A percentile compares a stretch with the other conserved stretches of the same genome.
These are phyloP conservation scores for Aphaenogaster floridana DNA, from an alignment of 1,140 invertebrate genomes.

Conservation along the genomic window DNA sequence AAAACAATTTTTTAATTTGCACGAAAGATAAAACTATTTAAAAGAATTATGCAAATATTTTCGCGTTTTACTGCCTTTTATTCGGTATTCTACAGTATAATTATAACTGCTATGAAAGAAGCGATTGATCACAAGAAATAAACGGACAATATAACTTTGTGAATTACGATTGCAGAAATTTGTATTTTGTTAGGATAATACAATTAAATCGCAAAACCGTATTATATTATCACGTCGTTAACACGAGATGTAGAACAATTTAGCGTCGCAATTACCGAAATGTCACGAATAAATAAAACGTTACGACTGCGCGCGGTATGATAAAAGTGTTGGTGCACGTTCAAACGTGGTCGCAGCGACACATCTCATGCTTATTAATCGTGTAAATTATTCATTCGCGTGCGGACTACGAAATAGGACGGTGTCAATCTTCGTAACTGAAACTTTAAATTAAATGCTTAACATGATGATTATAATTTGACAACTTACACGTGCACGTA, in stretches of 20 bases:
- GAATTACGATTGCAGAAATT: not conserved
- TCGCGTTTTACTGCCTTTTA: not conserved
- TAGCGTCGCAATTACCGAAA: constrained; percentile 25
- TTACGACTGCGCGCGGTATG: not conserved
- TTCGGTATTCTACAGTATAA: not conserved
- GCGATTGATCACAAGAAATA: not conserved
- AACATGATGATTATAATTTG: constrained; percentile 24
- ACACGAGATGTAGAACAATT: not conserved
- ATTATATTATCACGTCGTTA: constrained; percentile 8
- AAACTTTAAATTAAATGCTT: constrained; percentile 45
- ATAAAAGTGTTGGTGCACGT: constrained; percentile 33
- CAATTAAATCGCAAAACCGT: not conserved
- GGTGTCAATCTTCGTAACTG: constrained; percentile 49
- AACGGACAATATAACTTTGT: not conserved
- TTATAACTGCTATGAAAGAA: not conserved
- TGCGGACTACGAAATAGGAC: constrained; percentile 55
- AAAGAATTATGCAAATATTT: not conserved
- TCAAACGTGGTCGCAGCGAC: not conserved
- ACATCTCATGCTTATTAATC: constrained; percentile 57
- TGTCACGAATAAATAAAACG: constrained; percentile 45
- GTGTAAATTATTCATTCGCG: constrained; percentile 61
- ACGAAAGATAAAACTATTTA: not conserved
- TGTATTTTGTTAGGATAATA: not conserved
- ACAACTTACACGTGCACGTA: not conserved
- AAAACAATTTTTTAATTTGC: not conserved